A percentile compares a stretch with the other conserved stretches of the same genome.
Conservation (phyloP, 1,140 invertebrate genomes). For the Drosophila ananassae region DNA sequence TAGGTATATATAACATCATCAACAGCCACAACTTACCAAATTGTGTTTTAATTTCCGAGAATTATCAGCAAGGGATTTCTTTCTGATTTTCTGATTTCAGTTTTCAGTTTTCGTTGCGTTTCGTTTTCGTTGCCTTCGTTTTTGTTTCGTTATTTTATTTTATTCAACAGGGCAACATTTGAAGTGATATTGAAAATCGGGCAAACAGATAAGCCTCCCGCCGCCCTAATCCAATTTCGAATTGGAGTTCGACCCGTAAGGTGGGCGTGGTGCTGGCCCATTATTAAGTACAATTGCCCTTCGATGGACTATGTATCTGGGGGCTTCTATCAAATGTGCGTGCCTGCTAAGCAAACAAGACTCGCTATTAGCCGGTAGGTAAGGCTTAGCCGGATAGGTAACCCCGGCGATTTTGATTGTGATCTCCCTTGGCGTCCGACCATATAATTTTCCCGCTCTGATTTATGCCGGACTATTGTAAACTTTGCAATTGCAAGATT, state of each 20-base stretch:
- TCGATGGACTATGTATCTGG: conserved; percentile 37
- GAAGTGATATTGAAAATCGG: conserved; percentile 60
- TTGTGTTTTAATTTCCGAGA: conserved; percentile 79
- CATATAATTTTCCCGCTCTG: conserved; percentile 46
- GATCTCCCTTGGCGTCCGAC: conserved; percentile 29
- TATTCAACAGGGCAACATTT: conserved; percentile 68
- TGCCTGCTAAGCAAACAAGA: conserved; percentile 67
- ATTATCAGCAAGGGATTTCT: conserved; percentile 57
- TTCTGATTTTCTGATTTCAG: conserved; percentile 15
- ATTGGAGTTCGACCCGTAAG: conserved; percentile 29
- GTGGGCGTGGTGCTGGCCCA: conserved; percentile 17
- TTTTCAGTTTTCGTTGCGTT: conserved; percentile 25
- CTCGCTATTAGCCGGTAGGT: conserved; percentile 23
- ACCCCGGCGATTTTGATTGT: conserved; percentile 53
- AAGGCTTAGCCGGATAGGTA: conserved; percentile 31
- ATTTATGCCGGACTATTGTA: conserved; percentile 50
- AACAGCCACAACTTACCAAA: conserved; percentile 55
- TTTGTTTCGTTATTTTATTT: conserved; percentile 38
- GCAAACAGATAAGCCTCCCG: conserved; percentile 42
- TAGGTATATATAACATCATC: conserved; percentile 52
- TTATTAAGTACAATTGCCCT: conserved; percentile 39
- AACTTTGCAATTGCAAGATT: conserved; percentile 15
- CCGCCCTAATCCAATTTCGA: conserved; percentile 49
- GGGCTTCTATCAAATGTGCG: conserved; percentile 64
- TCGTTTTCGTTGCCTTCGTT: conserved; percentile 25